Base-by-base conservation (phyloP, 2,888 invertebrate species). In the Pteria penguin region DNA sequence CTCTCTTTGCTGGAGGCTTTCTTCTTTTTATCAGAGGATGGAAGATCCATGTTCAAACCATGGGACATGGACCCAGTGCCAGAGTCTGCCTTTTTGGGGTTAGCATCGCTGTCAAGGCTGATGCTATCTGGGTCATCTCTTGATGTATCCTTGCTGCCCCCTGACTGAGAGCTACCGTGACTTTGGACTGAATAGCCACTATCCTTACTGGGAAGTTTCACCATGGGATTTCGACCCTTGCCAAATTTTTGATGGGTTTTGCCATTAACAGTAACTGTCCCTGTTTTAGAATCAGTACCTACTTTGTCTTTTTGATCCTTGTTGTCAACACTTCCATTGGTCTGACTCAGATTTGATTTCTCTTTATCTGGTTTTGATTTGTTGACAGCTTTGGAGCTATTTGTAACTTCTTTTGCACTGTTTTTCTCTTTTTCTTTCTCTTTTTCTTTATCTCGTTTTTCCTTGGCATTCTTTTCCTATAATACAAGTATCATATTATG, bases 171-270 rank as follows among this genome's bases (percentile, higher is more conserved):
- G 45, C 79, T 82, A 36, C 72, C 68, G 68, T 83, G 78, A 77
- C 87, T 87, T 71, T 83, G 82, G 26, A 84, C 81, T n/a, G 87
- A 87, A 75, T 85, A 86, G 18, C 87, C 83, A 62, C 87, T 87
- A 62, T 87, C 87, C 70, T 86, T 86, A 72, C 86, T 87, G 2
- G 84, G 83, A 78, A 84, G 86, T 70, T 87, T 87, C 18, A 87
- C 84, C 83, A 87, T 82, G 2, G 87, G 86, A 63, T 85, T 86
- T 22, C 84, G 76, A 60, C 81, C 81, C 63, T 73, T 77, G 24
- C 76, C 76, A 73, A 73, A 58, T 65, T 77, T 77, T 31, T 62
- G 29, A 24, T 72, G 57, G 24, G 58, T 24, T 33, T 77, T 68
- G 33, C 69, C 73, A 66, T 72, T 70, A 14, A 63, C 31, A n/a